Base-by-base conservation (phyloP, 2,113 vertebrate genomes). In the Rhagologus leucostigma region DNA sequence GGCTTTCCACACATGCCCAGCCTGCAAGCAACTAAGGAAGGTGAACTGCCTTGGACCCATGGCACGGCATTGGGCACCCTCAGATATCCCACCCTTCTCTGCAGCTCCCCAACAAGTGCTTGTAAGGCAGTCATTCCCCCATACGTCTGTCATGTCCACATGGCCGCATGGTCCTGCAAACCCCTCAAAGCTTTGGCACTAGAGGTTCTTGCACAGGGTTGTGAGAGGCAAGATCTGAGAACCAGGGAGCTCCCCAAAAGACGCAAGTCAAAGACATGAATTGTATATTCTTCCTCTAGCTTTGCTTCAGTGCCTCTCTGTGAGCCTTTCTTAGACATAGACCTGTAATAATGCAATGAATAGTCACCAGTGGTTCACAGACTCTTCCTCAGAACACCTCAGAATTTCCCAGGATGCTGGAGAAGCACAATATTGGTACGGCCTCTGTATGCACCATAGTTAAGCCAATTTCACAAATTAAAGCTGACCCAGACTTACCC, bases 111-210 rank as follows among this genome's bases (percentile, higher is more conserved):
- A 0, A 10, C 18, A 65, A 35, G 33, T 21, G 18, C 9, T 35
- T 33, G 37, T 20, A 29, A 74, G 30, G 30, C 30, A 29, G 17
- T 33, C 29, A 16, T 16, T 57, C 5, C 7, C 14, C 52, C 7
- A 39, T 15, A 10, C 0, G 0, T 55, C 30, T 42, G 16, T 14
- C 1, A 0, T 32, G 30, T 60, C 60, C 21, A 11, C 19, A 10
- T 4, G 17, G 35, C 44, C 69, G 69, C 26, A 32, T 0, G 7
- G 55, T 6, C 17, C n/a, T 46, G 24, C 13, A 82, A 83, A 21
- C 3, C 20, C 17, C 49, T 52, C 56, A 73, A 4, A 83, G n/a
- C 18, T 86, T 67, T 67, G 37, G 27, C 44, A 14, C 32, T 16
- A 30, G 21, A 50, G 3, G 46, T 8, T 46, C 19, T 79, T 37